Evolutionary conservation across 2,113 vertebrate genomes (phyloP).

Genomic region (Taxidea taxus): DNA sequence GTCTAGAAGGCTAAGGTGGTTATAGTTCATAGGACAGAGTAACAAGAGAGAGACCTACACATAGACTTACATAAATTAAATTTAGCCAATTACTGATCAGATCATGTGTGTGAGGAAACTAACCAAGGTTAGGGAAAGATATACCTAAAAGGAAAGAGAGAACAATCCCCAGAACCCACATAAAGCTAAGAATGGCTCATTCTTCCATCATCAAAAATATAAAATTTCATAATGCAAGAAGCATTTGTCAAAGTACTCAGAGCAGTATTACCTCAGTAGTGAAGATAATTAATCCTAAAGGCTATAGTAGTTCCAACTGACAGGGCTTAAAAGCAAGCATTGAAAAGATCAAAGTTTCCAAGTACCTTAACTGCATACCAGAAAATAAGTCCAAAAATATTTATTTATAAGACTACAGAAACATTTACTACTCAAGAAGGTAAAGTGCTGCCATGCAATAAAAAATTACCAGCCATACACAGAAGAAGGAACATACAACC

Average conservation of each 20-base stretch:
- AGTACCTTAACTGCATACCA: not conserved
- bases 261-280: not conserved
- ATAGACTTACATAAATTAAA: not conserved
- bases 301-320: not conserved
- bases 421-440: not conserved
- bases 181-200: not conserved
- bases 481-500: not conserved
- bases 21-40: not conserved
- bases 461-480: not conserved
- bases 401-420: not conserved
- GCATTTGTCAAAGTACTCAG: not conserved
- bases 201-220: not conserved
- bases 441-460: slow-evolving; percentile 1
- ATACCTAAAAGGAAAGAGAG: not conserved
- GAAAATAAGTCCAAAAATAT: not conserved
- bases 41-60: not conserved
- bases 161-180: not conserved
- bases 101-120: not conserved
- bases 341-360: not conserved
- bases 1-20: not conserved
- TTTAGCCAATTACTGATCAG: not conserved
- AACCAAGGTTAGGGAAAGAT: not conserved
- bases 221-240: not conserved
- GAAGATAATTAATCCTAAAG: not conserved
- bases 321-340: not conserved